Conservation (phyloP, 2,113 vertebrate species). For the Rhineura floridana region DNA sequence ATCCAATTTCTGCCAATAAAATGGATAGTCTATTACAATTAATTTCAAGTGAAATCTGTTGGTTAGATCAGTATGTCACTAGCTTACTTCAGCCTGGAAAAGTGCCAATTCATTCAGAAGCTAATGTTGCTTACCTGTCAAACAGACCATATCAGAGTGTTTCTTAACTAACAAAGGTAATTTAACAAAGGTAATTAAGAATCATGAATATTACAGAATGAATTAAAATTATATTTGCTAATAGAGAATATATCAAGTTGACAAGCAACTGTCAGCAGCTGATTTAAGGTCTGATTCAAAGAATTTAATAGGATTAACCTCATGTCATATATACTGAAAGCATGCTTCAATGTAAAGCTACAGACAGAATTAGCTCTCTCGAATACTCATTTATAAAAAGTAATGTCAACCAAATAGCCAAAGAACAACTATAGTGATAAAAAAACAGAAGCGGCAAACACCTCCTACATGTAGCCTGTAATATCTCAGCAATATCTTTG, state of each 20-base stretch:
- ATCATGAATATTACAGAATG: slow-evolving; percentile 73
- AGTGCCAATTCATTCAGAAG: slow-evolving; percentile 58
- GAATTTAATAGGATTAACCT: slow-evolving; percentile 55
- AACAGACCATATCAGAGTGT: slow-evolving; percentile 53
- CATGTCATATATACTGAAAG: slow-evolving; percentile 33
- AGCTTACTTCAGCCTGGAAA: slow-evolving; percentile 62
- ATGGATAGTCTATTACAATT: neutral
- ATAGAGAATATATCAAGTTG: slow-evolving; percentile 66
- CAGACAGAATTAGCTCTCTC: neutral
- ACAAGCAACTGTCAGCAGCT: slow-evolving; percentile 52
- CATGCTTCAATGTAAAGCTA: neutral
- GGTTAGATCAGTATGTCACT: slow-evolving; percentile 34
- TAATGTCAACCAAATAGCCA: neutral
- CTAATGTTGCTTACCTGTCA: slow-evolving; percentile 72
- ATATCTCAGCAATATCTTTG: neutral
- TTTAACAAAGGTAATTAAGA: slow-evolving; percentile 76
- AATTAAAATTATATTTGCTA: slow-evolving; percentile 70
- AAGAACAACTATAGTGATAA: neutral
- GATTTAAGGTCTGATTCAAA: slow-evolving; percentile 54
- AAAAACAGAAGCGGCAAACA: neutral
- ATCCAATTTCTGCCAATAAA: neutral
- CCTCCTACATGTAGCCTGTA: neutral
- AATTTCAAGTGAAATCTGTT: neutral
- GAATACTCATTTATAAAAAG: neutral
- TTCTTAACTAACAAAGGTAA: slow-evolving; percentile 76